These are phyloP conservation scores for Saguinus midas DNA, from an alignment of 2,113 vertebrate genomes.

Conservation along the genomic window DNA sequence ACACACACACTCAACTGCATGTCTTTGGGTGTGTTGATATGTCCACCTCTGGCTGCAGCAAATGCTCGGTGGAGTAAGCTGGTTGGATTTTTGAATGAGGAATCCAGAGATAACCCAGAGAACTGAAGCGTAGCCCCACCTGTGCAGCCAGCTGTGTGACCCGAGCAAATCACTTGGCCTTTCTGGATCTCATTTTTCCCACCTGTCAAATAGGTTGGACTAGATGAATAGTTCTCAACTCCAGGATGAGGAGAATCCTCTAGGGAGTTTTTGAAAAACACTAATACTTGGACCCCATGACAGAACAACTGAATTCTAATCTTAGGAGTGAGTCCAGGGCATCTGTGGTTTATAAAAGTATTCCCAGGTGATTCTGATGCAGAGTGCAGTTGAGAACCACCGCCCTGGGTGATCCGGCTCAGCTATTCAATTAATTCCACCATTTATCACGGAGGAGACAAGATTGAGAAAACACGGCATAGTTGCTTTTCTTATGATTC, in stretches of 20 bases:
- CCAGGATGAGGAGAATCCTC: neutral
- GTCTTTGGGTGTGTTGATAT: neutral
- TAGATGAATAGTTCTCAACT: neutral
- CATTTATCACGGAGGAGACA: neutral
- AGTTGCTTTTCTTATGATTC: neutral
- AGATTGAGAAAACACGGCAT: neutral
- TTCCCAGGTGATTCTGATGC: neutral
- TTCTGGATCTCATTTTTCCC: constrained; percentile 16
- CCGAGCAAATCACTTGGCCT: neutral
- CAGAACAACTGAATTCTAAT: neutral
- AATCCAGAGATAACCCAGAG: neutral
- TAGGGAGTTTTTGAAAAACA: neutral
- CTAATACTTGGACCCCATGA: neutral
- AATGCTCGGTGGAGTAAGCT: neutral
- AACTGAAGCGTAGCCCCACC: neutral
- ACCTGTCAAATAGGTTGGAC: neutral
- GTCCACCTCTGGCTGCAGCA: neutral
- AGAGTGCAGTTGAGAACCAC: neutral
- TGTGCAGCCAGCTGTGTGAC: neutral
- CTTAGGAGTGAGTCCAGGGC: neutral
- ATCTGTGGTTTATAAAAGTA: neutral
- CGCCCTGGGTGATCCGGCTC: neutral
- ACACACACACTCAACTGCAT: neutral
- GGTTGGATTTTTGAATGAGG: neutral
- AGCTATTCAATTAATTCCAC: neutral